Base-by-base conservation (phyloP, 2,113 vertebrate genomes). In the Haliaeetus leucogaster region DNA sequence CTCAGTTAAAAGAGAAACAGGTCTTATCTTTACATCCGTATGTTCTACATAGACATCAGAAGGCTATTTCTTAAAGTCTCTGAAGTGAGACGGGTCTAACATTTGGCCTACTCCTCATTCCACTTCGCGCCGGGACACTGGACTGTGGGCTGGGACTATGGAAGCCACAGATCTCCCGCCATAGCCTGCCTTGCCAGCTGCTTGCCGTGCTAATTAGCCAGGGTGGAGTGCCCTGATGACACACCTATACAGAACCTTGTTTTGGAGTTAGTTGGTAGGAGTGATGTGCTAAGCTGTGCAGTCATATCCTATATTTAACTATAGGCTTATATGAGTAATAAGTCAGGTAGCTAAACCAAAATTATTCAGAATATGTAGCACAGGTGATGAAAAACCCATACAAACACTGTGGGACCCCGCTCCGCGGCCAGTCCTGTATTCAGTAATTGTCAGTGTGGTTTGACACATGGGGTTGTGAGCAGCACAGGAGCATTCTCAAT, bases 221-320 rank as follows among this genome's bases (percentile, higher is more conserved):
- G 76, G 89, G 90, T 95, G 96, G 95, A 82, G 74, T 2, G 0
- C 70, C 52, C 66, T 6, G 4, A 34, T 96, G 95, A 97, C 90
- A 91, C 95, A 95, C 48, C 61, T 56, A 48, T 36, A 6, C 70
- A 94, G 78, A 91, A 62, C 84, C 82, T 96, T 97, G 93, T 96
- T 97, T 95, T 82, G 84, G 81, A 94, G 56, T 76, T 71, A 8
- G n/a, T n/a, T 56, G 70, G 87, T 68, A 71, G 68, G 73, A 89
- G 81, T 18, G 68, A 84, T 79, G 36, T 0, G 0, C 61, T 82
- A 77, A 91, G 86, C 73, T 85, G 66, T 79, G 86, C 48, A 22
- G 93, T 86, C 38, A 21, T 84, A 91, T 94, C 93, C 97, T 96
- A 77, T 78, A 8, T 84, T 95, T 93, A 93, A 88, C 84, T 79